Conservation (phyloP, 1,140 invertebrate species). For the Catajapyx aquilonaris region DNA sequence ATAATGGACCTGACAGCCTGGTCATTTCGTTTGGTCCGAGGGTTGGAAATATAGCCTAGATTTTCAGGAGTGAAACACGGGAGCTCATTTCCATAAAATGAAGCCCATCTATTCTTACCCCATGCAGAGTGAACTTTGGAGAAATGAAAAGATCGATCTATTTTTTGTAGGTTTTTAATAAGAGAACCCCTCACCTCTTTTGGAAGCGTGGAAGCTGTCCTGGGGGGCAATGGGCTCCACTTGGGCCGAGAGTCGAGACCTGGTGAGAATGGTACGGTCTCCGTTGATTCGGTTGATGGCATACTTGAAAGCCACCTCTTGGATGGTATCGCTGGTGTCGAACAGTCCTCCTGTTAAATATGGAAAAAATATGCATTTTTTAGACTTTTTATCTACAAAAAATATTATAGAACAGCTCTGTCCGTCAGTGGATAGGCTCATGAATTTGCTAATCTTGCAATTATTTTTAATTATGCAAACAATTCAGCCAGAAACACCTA, state of each 20-base stretch:
- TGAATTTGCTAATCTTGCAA: background rate
- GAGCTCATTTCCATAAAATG: no score
- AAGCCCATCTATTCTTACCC: no score
- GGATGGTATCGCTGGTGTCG: constrained; percentile 58
- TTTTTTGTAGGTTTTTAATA: no score
- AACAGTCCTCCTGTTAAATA: constrained; percentile 59
- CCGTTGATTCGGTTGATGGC: constrained; percentile 75
- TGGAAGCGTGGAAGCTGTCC: constrained; percentile 78
- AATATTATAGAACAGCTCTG: background rate
- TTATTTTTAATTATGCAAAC: no score
- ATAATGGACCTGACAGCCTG: no score
- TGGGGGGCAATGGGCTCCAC: constrained; percentile 70
- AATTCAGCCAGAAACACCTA: no score
- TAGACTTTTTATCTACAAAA: background rate
- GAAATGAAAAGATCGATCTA: no score
- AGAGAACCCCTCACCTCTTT: constrained; percentile 41
- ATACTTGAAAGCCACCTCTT: constrained; percentile 73
- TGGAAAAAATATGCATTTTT: constrained; percentile 5
- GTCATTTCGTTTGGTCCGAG: no score
- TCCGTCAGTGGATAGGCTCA: background rate
- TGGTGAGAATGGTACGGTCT: constrained; percentile 53
- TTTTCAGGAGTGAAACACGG: no score
- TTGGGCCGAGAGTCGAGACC: constrained; percentile 59
- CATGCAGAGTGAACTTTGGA: no score
- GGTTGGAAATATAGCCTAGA: no score